These are phyloP conservation scores for Myiagra hebetior DNA, from an alignment of 2,113 vertebrate species.

Conservation along the genomic window DNA sequence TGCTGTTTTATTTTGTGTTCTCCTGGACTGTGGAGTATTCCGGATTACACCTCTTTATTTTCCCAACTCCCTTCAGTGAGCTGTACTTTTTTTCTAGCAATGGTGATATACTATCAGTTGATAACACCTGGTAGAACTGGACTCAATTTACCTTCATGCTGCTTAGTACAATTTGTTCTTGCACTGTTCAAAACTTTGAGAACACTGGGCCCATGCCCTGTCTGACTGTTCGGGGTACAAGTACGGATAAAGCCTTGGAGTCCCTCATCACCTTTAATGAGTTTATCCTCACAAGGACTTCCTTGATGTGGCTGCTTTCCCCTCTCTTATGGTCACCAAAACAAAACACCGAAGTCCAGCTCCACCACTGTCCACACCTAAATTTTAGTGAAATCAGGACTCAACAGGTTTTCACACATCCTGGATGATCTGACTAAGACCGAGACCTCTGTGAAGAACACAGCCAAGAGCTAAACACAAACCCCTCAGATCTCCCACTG, in stretches of 20 bases:
- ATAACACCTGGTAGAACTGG: background rate
- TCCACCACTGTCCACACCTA: background rate
- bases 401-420: background rate
- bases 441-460: background rate
- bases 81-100: background rate
- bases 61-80: background rate
- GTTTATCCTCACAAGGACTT: background rate
- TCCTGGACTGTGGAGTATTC: background rate
- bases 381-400: background rate
- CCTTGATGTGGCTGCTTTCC: background rate
- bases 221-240: background rate
- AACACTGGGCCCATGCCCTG: background rate
- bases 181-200: background rate
- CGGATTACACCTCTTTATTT: background rate
- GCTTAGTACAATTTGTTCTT: background rate
- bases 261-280: background rate
- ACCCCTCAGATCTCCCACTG: background rate
- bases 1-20: background rate
- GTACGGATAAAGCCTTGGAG: background rate
- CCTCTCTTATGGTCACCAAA: background rate
- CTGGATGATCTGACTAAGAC: background rate
- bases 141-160: background rate
- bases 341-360: background rate
- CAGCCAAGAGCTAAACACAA: background rate
- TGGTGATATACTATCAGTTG: background rate